Percentiles rank a stretch among this genome's conserved stretches.
Conservation (phyloP, 2,888 invertebrate species). For the Parthenolecanium corni region DNA sequence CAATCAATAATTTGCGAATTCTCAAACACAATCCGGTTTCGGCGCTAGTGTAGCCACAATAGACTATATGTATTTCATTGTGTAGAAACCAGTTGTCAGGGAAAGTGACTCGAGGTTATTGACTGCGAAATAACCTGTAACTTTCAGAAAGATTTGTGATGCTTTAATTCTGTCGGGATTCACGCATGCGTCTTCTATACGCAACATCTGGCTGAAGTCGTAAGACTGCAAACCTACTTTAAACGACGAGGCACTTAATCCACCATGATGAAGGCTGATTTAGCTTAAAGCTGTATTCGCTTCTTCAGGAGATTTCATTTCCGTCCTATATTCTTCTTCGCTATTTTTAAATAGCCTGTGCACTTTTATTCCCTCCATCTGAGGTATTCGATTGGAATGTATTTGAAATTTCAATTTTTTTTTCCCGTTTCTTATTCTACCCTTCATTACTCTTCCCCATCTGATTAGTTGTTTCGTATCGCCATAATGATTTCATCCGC, state of each 20-base stretch:
- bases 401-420: no score
- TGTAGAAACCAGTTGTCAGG: constrained; percentile 8
- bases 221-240: constrained; percentile 19
- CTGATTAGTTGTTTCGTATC: no score
- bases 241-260: constrained; percentile 16
- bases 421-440: no score
- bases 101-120: constrained; percentile 23
- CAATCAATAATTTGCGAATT: no score
- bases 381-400: no score
- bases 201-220: background rate
- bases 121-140: constrained; percentile 18
- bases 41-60: no score
- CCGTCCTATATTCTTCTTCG: constrained; percentile 18
- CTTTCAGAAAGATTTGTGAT: background rate
- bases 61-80: no score
- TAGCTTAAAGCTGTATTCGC: constrained; percentile 20
- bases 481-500: no score
- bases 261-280: constrained; percentile 16
- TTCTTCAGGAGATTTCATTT: constrained; percentile 25
- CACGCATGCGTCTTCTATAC: background rate
- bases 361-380: no score
- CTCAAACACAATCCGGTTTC: no score
- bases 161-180: background rate
- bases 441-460: no score
- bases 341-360: background rate